Percentiles rank a stretch among this genome's conserved stretches.
Evolutionary conservation across 2,113 vertebrate genomes (phyloP).

Genomic region (Dromaius novaehollandiae): DNA sequence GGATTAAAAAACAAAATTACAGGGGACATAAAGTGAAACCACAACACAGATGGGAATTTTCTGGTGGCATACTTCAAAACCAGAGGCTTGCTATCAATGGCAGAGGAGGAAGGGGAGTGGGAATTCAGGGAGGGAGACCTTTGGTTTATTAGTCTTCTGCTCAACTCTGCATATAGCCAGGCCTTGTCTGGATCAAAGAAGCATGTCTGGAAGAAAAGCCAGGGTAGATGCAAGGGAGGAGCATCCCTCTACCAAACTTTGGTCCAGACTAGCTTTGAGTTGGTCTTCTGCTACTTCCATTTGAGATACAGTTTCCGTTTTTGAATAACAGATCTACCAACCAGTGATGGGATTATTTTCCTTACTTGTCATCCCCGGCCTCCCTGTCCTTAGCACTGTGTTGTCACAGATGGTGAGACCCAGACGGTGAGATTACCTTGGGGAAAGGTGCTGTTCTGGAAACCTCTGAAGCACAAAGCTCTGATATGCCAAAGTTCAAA

Average conservation of each 20-base stretch:
- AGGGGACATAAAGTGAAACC: neutral
- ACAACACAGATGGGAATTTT: neutral
- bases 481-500: neutral
- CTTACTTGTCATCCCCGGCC: neutral
- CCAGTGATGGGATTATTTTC: neutral
- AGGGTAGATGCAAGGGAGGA: neutral
- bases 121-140: neutral
- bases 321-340: neutral
- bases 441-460: neutral
- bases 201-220: neutral
- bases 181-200: neutral
- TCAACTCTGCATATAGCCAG: neutral
- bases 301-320: neutral
- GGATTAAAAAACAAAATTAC: neutral
- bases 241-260: neutral
- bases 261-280: neutral
- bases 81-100: neutral
- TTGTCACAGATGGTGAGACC: rapidly evolving
- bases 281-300: neutral
- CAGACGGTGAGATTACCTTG: rapidly evolving
- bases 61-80: neutral
- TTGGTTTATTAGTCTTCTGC: neutral
- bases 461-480: neutral
- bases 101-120: neutral
- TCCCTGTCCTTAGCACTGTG: neutral